Base-by-base conservation (phyloP, 2,113 vertebrate species). In the Oryzias celebensis region DNA sequence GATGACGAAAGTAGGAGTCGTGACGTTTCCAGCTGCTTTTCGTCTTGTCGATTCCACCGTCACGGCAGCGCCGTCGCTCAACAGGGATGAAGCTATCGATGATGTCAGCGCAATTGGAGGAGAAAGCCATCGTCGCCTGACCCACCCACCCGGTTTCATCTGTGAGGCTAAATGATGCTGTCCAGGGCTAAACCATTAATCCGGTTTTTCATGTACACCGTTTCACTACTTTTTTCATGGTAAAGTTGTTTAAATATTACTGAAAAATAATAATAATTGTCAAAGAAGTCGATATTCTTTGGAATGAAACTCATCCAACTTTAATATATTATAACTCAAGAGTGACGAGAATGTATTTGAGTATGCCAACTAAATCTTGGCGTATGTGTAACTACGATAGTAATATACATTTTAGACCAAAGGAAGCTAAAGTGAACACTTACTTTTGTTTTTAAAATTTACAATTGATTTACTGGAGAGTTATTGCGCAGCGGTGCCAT, bases 331-430 rank as follows among this genome's bases (percentile, higher is more conserved):
- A 49, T 43, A 36, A 12, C 42, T 57, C 23, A 51, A 53, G 4
- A 68, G n/a, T 43, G 59, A 46, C 43, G 42, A 46, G 57, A 71
- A 65, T 73, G 53, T 75, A 65, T 54, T 56, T 42, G 0, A 58
- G 58, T 63, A 42, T 44, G 36, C 50, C 28, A 44, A 58, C 23
- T 5, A 61, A 50, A 65, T 12, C 48, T 50, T 67, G 10, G 43
- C 66, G 50, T 58, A 28, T 53, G 14, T 52, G 10, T 24, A 63
- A 67, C 48, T 4, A 73, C 52, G 43, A 44, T 36, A 71, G 57
- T 55, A 52, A 71, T 52, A 58, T 44, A 43, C 62, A 20, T 59
- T 77, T 20, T 66, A 76, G 71, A 85, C 78, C 85, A 85, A 88
- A 88, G 76, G 41, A n/a, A 71, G 65, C 52, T 46, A 64, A 53